A percentile compares a stretch with the other conserved stretches of the same genome.
These are phyloP conservation scores for Gila robusta DNA, from an alignment of 2,797 vertebrate species.

Conservation along the genomic window DNA sequence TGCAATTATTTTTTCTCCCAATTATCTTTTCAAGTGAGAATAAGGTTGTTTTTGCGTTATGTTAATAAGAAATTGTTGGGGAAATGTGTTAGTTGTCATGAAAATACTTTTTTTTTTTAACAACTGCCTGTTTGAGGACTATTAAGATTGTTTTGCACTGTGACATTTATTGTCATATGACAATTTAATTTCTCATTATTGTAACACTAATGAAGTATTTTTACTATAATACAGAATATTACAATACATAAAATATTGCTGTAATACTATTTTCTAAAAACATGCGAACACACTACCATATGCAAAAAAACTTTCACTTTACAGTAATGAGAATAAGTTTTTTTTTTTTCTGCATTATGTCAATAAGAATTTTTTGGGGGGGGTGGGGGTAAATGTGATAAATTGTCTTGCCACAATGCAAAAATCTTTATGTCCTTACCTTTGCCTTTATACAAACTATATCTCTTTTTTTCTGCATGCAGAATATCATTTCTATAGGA, in stretches of 20 bases:
- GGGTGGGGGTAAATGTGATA: neutral
- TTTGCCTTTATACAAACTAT: neutral
- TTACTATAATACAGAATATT: neutral
- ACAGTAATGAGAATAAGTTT: neutral
- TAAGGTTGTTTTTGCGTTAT: no score
- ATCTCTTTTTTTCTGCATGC: neutral
- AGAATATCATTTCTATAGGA: neutral
- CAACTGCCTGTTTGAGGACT: no score
- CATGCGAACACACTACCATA: no score
- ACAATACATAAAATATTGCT: neutral
- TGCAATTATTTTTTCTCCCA: neutral
- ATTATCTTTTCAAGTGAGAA: no score
- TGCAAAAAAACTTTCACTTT: neutral
- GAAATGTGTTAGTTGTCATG: no score
- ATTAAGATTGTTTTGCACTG: no score
- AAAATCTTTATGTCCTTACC: neutral
- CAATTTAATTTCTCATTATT: no score
- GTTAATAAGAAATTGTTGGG: no score
- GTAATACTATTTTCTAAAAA: neutral
- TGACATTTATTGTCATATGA: no score
- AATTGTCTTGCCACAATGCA: neutral
- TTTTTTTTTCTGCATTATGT: neutral
- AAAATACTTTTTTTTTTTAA: no score
- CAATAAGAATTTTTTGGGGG: neutral
- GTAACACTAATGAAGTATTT: no score